Evolutionary conservation across 2,888 invertebrate genomes (phyloP).

Genomic region (Sturmia bella): DNA sequence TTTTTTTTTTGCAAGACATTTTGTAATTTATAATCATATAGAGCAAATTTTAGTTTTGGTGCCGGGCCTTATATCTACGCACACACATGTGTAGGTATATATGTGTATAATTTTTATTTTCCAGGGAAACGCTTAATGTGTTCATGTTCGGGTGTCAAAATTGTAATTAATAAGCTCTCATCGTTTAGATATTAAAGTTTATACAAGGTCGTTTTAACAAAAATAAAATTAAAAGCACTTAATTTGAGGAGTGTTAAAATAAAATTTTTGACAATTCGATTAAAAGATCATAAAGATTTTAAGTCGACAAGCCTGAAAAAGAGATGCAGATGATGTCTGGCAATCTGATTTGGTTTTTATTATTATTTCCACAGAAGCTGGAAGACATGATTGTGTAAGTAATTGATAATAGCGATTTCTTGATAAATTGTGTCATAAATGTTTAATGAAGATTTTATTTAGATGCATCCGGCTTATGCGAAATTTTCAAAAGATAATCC

Average conservation of each 20-base stretch:
- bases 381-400: slow-evolving; percentile 24
- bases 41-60: slow-evolving; percentile 37
- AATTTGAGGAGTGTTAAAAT: slow-evolving; percentile 47
- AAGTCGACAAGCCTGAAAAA: slow-evolving; percentile 5
- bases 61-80: not conserved
- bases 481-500: too few relatives aligned
- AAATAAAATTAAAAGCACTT: not conserved
- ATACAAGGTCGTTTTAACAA: slow-evolving; percentile 32
- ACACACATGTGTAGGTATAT: too few relatives aligned
- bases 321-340: not conserved
- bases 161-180: slow-evolving; percentile 68
- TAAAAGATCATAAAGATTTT: slow-evolving; percentile 45
- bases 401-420: slow-evolving; percentile 12
- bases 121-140: slow-evolving; percentile 56
- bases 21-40: slow-evolving; percentile 63
- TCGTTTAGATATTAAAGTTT: slow-evolving; percentile 62
- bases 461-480: too few relatives aligned
- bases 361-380: slow-evolving; percentile 32
- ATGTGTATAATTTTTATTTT: slow-evolving; percentile 21
- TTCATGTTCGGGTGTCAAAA: slow-evolving; percentile 67
- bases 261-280: slow-evolving; percentile 64
- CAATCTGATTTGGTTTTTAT: slow-evolving; percentile 8
- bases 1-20: slow-evolving; percentile 45
- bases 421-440: not conserved
- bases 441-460: too few relatives aligned